Percentiles rank a stretch among this genome's conserved stretches.
Conservation (phyloP, 1,140 invertebrate genomes). For the Leguminivora glycinivorella region DNA sequence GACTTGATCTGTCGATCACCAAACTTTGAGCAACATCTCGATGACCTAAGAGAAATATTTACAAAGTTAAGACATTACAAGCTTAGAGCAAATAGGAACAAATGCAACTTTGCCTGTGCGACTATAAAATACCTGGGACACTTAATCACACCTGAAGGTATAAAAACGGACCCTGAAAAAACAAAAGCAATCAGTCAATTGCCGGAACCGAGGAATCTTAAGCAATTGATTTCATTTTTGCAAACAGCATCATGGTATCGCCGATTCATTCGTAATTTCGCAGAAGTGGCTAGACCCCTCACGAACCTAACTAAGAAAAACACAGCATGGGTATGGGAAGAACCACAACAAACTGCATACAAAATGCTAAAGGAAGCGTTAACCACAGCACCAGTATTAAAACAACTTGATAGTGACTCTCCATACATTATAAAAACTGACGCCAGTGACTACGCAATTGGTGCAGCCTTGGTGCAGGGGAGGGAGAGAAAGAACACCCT, state of each 20-base stretch:
- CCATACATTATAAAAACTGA: slow-evolving; percentile 65
- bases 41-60: slow-evolving; percentile 44
- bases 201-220: slow-evolving; percentile 39
- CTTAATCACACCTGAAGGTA: slow-evolving; percentile 45
- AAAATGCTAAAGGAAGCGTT: slow-evolving; percentile 59
- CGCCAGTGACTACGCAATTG: slow-evolving; percentile 55
- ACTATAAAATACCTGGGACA: slow-evolving; percentile 59
- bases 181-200: slow-evolving; percentile 33
- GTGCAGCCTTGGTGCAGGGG: slow-evolving; percentile 54
- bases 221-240: slow-evolving; percentile 31
- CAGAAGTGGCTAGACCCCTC: slow-evolving; percentile 49
- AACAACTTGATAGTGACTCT: slow-evolving; percentile 57
- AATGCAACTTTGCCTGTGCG: slow-evolving; percentile 47
- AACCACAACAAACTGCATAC: slow-evolving; percentile 53
- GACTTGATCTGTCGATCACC: slow-evolving; percentile 55
- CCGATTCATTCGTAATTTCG: slow-evolving; percentile 49
- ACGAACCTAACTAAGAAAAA: slow-evolving; percentile 45
- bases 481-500: slow-evolving; percentile 46
- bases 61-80: slow-evolving; percentile 4
- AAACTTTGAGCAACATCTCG: slow-evolving; percentile 51
- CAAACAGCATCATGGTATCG: slow-evolving; percentile 54
- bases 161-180: slow-evolving; percentile 50
- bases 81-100: slow-evolving; percentile 42
- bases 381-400: slow-evolving; percentile 59
- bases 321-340: slow-evolving; percentile 39